Base-by-base conservation (phyloP, 2,113 vertebrate genomes). In the Hippocampus comes region DNA sequence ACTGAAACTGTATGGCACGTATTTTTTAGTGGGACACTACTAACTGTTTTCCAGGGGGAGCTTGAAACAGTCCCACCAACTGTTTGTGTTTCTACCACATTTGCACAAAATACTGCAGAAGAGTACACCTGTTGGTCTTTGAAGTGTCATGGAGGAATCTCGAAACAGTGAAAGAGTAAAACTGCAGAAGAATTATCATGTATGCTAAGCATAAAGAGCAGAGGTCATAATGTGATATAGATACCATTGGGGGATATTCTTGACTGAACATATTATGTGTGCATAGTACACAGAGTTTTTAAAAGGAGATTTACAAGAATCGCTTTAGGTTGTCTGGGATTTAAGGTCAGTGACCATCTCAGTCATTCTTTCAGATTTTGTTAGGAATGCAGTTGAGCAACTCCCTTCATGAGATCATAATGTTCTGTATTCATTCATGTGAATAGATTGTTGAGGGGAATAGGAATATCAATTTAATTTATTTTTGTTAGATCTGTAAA, bases 301-400 rank as follows among this genome's bases (percentile, higher is more conserved):
- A 59, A 17, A 3, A 12, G 15, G 25, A 59, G 23, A 25, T 63
- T 20, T 38, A 9, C 0, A 11, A 41, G 38, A 41, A 63, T 63
- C 9, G 14, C 25, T 60, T 17, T 17, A 20, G 59, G 42, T 12
- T 14, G 63, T 73, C 65, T 64, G 85, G 82, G 74, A 75, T 75
- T 77, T 53, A 23, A 23, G 68, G 56, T 59, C 48, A 12, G 30
- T 43, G 57, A 66, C 77, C 68, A 23, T 76, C 81, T 75, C 66
- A 27, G 75, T 81, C 68, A 72, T 65, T 72, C 72, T 63, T 51
- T 3, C 25, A 68, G 67, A 81, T 48, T 79, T 86, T 85, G 76
- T 79, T 59, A 80, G 79, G 86, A 88, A 90, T 89, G 88, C 60
- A 66, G 81, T 72, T 78, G 67, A 76, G 76, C 60, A 75, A 72